Conservation (phyloP, 2,113 vertebrate genomes). For the Rousettus leschenaultii region DNA sequence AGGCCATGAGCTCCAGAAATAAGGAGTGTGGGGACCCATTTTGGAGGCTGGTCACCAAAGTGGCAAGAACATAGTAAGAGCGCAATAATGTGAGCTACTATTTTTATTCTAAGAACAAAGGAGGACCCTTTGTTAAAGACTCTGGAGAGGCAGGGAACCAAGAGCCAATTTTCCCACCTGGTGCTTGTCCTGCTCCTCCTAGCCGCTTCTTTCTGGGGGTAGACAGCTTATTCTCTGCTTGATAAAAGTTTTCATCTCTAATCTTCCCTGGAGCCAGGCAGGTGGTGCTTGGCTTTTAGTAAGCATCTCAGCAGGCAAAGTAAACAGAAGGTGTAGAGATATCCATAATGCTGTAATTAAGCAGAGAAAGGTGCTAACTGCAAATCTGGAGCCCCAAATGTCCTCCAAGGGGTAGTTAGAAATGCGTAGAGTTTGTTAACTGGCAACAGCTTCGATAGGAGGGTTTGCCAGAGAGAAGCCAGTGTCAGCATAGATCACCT, state of each 20-base stretch:
- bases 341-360: slow-evolving; percentile 42
- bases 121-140: not conserved
- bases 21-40: not conserved
- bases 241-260: not conserved
- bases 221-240: not conserved
- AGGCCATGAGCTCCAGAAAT: not conserved
- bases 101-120: not conserved
- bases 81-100: not conserved
- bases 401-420: slow-evolving; percentile 48
- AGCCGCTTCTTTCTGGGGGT: not conserved
- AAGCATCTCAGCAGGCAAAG: slow-evolving; percentile 40
- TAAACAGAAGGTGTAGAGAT: not conserved
- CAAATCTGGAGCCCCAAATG: slow-evolving; percentile 13
- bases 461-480: slow-evolving; percentile 41
- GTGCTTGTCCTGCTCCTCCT: not conserved
- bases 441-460: slow-evolving; percentile 33
- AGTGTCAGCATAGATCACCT: slow-evolving; percentile 22
- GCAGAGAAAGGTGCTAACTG: slow-evolving; percentile 57
- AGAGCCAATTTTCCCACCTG: not conserved
- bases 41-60: not conserved
- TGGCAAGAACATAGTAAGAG: not conserved
- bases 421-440: slow-evolving; percentile 36
- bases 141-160: not conserved
- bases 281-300: slow-evolving; percentile 37
- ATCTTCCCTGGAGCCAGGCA: slow-evolving; percentile 32